phyloP scores from a whole-genome alignment of 2,888 invertebrate species.

The Herminia tarsipennalis region DNA sequence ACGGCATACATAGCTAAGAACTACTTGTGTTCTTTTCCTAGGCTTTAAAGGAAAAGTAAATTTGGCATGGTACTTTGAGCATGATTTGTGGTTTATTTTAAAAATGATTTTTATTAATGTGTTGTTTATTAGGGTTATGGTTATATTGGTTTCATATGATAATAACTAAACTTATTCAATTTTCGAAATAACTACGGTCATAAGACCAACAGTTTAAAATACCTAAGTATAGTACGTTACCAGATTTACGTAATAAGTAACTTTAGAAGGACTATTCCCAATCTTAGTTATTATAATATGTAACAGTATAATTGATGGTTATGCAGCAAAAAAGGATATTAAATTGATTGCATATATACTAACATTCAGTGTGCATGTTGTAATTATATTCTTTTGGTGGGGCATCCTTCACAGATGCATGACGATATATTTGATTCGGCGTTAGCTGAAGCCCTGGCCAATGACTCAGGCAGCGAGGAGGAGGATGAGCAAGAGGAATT shows the following conservation, averaged over 20 bases:
- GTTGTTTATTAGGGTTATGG: background rate
- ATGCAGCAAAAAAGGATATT: background rate
- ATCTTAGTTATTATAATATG: conserved; percentile 1
- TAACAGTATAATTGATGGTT: background rate
- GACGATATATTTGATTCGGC: background rate
- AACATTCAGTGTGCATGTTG: background rate
- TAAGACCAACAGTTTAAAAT: background rate
- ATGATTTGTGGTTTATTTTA: background rate
- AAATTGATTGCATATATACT: background rate
- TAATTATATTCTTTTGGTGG: background rate
- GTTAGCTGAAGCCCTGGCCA: background rate
- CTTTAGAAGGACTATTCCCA: background rate
- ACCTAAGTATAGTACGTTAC: no score
- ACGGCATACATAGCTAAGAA: background rate
- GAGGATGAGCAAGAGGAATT: background rate
- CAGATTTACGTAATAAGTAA: background rate
- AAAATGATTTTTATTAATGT: background rate
- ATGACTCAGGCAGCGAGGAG: conserved; percentile 4
- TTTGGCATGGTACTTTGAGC: background rate
- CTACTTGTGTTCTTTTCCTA: background rate
- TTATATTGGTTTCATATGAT: background rate
- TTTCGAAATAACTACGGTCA: background rate
- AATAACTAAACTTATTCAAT: background rate
- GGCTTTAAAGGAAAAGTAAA: background rate
- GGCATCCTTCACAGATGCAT: background rate